phyloP scores from a whole-genome alignment of 2,888 invertebrate genomes.

The Helobdella robusta region DNA sequence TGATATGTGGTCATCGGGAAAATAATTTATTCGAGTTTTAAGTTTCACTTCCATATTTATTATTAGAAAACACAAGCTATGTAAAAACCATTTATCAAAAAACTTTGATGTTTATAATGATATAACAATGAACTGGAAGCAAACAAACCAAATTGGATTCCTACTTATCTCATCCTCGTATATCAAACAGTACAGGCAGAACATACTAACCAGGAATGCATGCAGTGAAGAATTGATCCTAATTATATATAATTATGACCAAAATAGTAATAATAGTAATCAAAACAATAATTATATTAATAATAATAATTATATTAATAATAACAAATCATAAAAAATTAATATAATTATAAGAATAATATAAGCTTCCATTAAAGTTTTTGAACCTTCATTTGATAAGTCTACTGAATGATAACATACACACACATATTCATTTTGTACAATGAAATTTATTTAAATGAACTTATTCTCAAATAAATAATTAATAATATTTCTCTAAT shows the following conservation, averaged over 20 bases:
- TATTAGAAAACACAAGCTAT: too few relatives aligned
- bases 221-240: constrained; percentile 44
- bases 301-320: too few relatives aligned
- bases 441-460: too few relatives aligned
- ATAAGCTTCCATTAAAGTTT: too few relatives aligned
- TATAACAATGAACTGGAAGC: not conserved
- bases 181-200: constrained; percentile 44
- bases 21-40: not conserved
- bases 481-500: too few relatives aligned
- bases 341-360: too few relatives aligned
- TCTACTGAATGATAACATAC: too few relatives aligned
- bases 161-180: constrained; percentile 38
- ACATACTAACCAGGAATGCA: constrained; percentile 41
- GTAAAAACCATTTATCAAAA: not conserved
- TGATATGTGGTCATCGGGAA: constrained; percentile 28
- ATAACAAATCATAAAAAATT: too few relatives aligned
- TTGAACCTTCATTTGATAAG: too few relatives aligned
- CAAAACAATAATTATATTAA: not conserved
- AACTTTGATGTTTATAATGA: constrained; percentile 7
- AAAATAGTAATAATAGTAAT: not conserved
- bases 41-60: not conserved
- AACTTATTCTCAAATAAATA: too few relatives aligned
- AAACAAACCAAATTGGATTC: constrained; percentile 39
- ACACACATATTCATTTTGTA: too few relatives aligned
- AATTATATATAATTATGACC: constrained; percentile 29